These are phyloP conservation scores for Germaria angustata DNA, from an alignment of 2,888 invertebrate species.

Conservation along the genomic window DNA sequence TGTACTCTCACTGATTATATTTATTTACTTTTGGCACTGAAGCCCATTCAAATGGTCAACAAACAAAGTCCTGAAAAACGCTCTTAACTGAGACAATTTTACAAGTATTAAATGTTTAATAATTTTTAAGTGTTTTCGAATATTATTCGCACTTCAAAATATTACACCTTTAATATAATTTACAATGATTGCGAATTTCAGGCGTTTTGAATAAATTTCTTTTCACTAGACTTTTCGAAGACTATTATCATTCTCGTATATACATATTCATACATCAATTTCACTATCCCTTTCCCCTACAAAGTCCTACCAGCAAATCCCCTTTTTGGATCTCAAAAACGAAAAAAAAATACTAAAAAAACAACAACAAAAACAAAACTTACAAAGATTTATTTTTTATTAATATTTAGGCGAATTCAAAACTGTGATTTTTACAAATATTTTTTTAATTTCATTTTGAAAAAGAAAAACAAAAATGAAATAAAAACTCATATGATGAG, in stretches of 20 bases:
- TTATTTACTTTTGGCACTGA: neutral
- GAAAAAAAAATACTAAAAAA: constrained; percentile 50
- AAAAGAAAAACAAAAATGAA: constrained; percentile 42
- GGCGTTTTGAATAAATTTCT: neutral
- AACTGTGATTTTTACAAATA: constrained; percentile 76
- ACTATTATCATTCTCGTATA: neutral
- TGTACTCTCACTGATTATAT: neutral
- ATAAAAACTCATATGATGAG: constrained; percentile 44
- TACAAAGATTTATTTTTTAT: constrained; percentile 68
- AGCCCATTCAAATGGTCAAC: neutral
- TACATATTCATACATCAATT: neutral
- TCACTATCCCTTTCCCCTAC: constrained; percentile 1
- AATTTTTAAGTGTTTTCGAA: no score
- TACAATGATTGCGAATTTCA: neutral
- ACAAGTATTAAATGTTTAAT: no score
- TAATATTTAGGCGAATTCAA: constrained; percentile 72
- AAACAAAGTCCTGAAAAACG: no score
- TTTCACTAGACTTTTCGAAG: neutral
- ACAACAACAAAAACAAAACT: constrained; percentile 60
- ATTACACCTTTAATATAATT: neutral
- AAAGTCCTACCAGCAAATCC: constrained; percentile 2
- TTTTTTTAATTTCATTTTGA: constrained; percentile 67
- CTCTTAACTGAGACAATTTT: neutral
- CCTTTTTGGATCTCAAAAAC: constrained; percentile 71
- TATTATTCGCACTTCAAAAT: neutral